phyloP scores from a whole-genome alignment of 1,140 invertebrate species.

The Zelostemma sp. region DNA sequence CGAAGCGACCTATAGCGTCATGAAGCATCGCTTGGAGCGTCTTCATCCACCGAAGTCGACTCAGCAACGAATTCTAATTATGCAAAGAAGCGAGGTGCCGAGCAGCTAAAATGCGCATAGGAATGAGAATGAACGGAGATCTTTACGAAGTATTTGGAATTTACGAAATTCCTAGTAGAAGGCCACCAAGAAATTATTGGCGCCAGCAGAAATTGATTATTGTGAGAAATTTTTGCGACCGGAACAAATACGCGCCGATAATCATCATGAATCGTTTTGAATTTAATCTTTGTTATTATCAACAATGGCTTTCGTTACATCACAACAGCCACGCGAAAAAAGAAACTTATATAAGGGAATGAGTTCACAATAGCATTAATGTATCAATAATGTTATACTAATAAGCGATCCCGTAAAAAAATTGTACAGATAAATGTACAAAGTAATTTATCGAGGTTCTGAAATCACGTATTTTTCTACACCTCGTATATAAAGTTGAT shows the following conservation, averaged over 20 bases:
- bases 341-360: too few relatives aligned
- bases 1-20: slow-evolving; percentile 20
- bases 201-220: slow-evolving; percentile 34
- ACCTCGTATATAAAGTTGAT: too few relatives aligned
- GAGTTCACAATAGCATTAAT: too few relatives aligned
- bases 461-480: too few relatives aligned
- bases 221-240: slow-evolving; percentile 32
- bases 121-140: slow-evolving; percentile 49
- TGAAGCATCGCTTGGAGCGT: slow-evolving; percentile 31
- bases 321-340: too few relatives aligned
- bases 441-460: too few relatives aligned
- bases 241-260: slow-evolving; percentile 22
- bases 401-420: too few relatives aligned
- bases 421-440: too few relatives aligned
- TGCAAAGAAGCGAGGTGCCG: slow-evolving; percentile 48
- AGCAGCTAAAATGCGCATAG: slow-evolving; percentile 49
- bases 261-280: slow-evolving; percentile 4
- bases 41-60: slow-evolving; percentile 44
- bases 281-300: not conserved
- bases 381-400: too few relatives aligned
- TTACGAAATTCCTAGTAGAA: slow-evolving; percentile 46
- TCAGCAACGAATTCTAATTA: slow-evolving; percentile 50
- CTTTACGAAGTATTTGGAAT: slow-evolving; percentile 49
- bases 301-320: too few relatives aligned
- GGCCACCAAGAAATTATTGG: slow-evolving; percentile 44